These are phyloP conservation scores for Schizothorax lantsangensis DNA, from an alignment of 2,797 vertebrate genomes.

Conservation along the genomic window DNA sequence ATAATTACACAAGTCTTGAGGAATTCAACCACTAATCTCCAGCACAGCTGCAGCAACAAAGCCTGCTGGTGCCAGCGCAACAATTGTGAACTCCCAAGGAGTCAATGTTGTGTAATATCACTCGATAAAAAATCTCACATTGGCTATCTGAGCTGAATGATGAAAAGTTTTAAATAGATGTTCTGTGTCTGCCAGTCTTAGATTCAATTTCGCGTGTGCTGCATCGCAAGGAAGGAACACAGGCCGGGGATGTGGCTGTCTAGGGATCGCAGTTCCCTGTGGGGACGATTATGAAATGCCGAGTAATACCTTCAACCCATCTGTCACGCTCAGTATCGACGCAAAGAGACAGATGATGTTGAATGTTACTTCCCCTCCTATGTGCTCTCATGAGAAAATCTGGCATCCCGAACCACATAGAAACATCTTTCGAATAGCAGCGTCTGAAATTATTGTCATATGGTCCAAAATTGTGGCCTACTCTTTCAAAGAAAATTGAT, in stretches of 20 bases:
- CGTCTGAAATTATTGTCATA: background rate
- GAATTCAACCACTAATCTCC: conserved; percentile 44
- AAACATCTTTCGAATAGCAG: background rate
- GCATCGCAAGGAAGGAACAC: background rate
- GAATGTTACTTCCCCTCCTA: background rate
- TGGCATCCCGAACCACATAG: background rate
- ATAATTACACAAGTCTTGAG: conserved; percentile 50
- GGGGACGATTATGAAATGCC: conserved; percentile 16
- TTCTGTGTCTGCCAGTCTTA: background rate
- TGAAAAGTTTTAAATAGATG: background rate
- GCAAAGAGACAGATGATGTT: conserved; percentile 10
- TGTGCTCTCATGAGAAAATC: background rate
- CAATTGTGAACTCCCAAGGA: background rate
- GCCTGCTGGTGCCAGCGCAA: conserved; percentile 4
- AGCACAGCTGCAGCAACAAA: conserved; percentile 53
- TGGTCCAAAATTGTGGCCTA: background rate
- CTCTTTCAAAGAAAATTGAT: background rate
- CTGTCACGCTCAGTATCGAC: conserved; percentile 35
- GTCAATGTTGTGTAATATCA: conserved; percentile 10
- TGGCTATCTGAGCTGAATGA: conserved; percentile 12
- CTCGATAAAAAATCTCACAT: conserved; percentile 1
- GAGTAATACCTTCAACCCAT: conserved; percentile 40
- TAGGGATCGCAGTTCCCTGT: background rate
- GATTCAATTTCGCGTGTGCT: background rate
- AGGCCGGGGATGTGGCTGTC: background rate